Conservation (phyloP, 2,888 invertebrate genomes). For the Tetropium fuscum region DNA sequence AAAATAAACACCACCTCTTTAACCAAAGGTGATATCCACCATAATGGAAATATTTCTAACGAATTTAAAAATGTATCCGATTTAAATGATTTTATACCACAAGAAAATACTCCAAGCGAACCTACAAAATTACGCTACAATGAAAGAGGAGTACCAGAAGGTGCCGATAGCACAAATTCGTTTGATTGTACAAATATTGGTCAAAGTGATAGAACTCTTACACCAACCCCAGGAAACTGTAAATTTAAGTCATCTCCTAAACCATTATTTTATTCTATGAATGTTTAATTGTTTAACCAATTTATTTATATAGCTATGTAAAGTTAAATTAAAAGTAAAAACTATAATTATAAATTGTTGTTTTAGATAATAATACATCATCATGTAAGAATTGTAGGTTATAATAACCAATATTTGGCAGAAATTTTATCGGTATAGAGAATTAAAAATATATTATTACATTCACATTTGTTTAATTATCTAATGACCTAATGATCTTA, state of each 20-base stretch:
- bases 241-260: constrained; percentile 49
- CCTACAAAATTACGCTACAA: constrained; percentile 67
- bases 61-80: constrained; percentile 3
- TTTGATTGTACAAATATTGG: constrained; percentile 68
- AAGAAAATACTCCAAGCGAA: constrained; percentile 68
- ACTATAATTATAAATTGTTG: constrained; percentile 33
- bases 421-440: constrained; percentile 47
- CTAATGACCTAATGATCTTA: too few species aligned
- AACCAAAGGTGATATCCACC: constrained; percentile 25
- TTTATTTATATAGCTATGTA: too few species aligned
- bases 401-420: constrained; percentile 62
- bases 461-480: too few species aligned
- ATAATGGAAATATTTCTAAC: constrained; percentile 49
- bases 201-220: constrained; percentile 55
- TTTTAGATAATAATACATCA: constrained; percentile 47
- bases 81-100: constrained; percentile 49
- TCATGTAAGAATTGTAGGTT: constrained; percentile 57
- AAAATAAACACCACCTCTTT: constrained; percentile 5
- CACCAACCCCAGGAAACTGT: constrained; percentile 58
- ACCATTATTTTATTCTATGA: constrained; percentile 87
- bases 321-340: too few species aligned
- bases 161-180: constrained; percentile 77
- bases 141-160: constrained; percentile 81
- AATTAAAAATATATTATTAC: too few species aligned
- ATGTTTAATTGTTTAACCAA: constrained; percentile 86